phyloP scores from a whole-genome alignment of 2,113 vertebrate genomes.

The Dicerorhinus sumatrensis region DNA sequence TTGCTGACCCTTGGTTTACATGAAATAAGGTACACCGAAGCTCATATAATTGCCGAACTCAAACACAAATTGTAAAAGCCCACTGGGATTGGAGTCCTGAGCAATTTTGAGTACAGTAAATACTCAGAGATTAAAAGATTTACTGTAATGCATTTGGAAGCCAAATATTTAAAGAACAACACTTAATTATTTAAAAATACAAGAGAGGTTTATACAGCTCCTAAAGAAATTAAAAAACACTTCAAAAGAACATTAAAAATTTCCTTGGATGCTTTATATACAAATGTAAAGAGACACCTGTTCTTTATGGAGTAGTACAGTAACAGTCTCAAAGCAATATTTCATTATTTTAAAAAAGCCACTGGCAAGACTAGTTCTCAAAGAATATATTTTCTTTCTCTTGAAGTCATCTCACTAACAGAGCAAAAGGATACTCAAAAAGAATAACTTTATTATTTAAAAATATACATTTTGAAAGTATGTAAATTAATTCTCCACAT shows the following conservation, averaged over 20 bases:
- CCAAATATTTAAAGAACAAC: constrained; percentile 75
- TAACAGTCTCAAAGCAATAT: background rate
- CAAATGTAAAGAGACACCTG: background rate
- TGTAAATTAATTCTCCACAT: background rate
- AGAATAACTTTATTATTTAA: background rate
- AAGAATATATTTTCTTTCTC: background rate
- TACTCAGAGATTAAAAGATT: constrained; percentile 82
- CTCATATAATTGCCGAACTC: constrained; percentile 73
- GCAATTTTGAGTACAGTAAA: constrained; percentile 76
- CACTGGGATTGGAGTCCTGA: constrained; percentile 72
- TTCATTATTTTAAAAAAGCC: background rate
- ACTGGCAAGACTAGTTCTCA: background rate
- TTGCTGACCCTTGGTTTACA: constrained; percentile 22
- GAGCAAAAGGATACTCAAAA: background rate
- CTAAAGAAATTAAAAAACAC: background rate
- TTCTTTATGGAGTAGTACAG: background rate
- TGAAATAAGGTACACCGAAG: constrained; percentile 75
- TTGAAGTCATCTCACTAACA: background rate
- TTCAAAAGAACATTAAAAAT: background rate
- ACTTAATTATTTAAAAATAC: constrained; percentile 75
- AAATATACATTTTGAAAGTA: background rate
- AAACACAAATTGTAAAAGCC: constrained; percentile 78
- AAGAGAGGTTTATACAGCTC: constrained; percentile 5
- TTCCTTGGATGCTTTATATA: background rate
- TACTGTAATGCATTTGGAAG: constrained; percentile 78